Evolutionary conservation across 2,888 invertebrate species (phyloP).

Genomic region (Elysia crispata): DNA sequence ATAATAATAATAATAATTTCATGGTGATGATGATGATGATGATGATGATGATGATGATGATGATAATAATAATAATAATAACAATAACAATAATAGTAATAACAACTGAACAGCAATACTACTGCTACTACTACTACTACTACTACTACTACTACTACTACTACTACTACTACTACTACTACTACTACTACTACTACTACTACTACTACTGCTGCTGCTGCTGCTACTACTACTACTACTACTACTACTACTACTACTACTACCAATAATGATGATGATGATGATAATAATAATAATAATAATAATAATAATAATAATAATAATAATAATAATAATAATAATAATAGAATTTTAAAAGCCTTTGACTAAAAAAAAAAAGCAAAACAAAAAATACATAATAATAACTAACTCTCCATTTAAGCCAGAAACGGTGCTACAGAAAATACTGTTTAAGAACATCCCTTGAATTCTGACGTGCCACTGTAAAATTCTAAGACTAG

Average conservation of each 20-base stretch:
- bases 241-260: constrained; percentile 39
- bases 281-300: constrained; percentile 30
- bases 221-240: constrained; percentile 36
- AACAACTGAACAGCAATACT: neutral
- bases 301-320: constrained; percentile 30
- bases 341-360: too few species aligned
- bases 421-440: too few species aligned
- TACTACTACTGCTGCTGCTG: constrained; percentile 31
- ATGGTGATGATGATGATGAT: neutral
- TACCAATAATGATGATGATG: constrained; percentile 12
- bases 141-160: constrained; percentile 35
- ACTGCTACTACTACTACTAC: constrained; percentile 30
- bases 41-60: neutral
- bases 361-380: too few species aligned
- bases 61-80: constrained; percentile 9
- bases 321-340: too few species aligned
- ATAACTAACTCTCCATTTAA: too few species aligned
- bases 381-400: too few species aligned
- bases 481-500: too few species aligned
- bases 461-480: too few species aligned
- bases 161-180: constrained; percentile 20
- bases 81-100: neutral
- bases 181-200: constrained; percentile 27
- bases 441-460: too few species aligned
- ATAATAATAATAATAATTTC: constrained; percentile 1